A percentile compares a stretch with the other conserved stretches of the same genome.
Conservation (phyloP, 2,888 invertebrate species). For the Diogma glabrata region DNA sequence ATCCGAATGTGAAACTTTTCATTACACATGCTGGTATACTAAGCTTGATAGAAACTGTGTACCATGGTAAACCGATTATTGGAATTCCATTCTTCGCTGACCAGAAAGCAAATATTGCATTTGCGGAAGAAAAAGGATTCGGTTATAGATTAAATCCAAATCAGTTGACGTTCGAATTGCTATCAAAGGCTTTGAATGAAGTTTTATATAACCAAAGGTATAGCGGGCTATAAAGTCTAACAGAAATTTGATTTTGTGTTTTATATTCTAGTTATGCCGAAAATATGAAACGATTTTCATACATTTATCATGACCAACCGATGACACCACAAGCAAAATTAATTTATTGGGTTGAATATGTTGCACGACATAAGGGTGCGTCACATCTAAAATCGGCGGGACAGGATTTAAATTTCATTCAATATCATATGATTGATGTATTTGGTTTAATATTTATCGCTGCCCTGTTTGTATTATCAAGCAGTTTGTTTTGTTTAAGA, state of each 20-base stretch:
- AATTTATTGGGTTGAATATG: conserved; percentile 40
- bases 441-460: not conserved
- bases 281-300: conserved; percentile 32
- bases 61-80: conserved; percentile 39
- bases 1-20: conserved; percentile 37
- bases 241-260: too few relatives aligned
- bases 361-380: conserved; percentile 38
- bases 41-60: conserved; percentile 38
- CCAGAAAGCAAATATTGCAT: conserved; percentile 39
- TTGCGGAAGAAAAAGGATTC: conserved; percentile 34
- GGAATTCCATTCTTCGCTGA: conserved; percentile 43
- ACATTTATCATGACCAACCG: conserved; percentile 37
- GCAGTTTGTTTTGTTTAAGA: too few relatives aligned
- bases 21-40: conserved; percentile 40
- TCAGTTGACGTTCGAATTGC: too few relatives aligned
- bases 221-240: too few relatives aligned
- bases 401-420: conserved; percentile 32
- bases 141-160: conserved; percentile 31
- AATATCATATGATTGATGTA: conserved; percentile 36
- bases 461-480: not conserved
- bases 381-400: conserved; percentile 37
- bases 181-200: too few relatives aligned
- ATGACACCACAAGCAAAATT: conserved; percentile 37
- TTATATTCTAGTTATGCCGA: not conserved
- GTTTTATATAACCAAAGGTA: too few relatives aligned